Evolutionary conservation across 2,797 vertebrate species (phyloP), one percentile per base, ranked within the genome.

Genomic region (Brachyalestes nurse): DNA sequence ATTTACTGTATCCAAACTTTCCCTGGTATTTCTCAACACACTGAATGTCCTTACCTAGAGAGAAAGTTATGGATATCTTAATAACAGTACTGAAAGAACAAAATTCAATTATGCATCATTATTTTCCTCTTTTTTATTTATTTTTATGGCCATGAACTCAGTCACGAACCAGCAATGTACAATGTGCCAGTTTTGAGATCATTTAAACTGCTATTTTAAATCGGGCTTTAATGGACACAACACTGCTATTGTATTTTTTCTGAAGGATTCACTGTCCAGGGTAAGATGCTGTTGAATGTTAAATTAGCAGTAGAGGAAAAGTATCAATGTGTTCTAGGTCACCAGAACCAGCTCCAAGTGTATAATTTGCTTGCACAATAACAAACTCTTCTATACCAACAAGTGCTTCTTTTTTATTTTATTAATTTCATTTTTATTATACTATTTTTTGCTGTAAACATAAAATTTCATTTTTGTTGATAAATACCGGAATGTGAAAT

Each of bases 151-250:
- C 6, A 77, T 49, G 19, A 72, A 71, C 40, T 57, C 55, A 57
- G 67, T 38, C 57, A 64, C 55, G 25, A 72, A 82, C 81, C 75
- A 78, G 75, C 70, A 73, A 78, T 60, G 69, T 66, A 61, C 58
- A 77, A 75, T 28, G 61, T 61, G 61, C 75, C 49, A 47, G 21
- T 75, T 67, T 75, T 67, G 38, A 79, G 57, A 49, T 80, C 60
- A 73, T 64, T 53, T 42, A 5, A 19, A 12, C 2, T 57, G 73
- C 64, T 10, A 34, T 74, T 64, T 53, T 42, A 5, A 19, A 34
- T 10, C 28, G 19, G 21, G 21, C 21, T 70, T 70, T 51, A 71
- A 2, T 71, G 25, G 21, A 72, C 49, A 72, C 19, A 72, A 9
- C 16, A 53, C 21, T 49, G 10, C n/a, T 25, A 40, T 47, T 47